phyloP scores from a whole-genome alignment of 2,797 vertebrate genomes.

The Brachyalestes nurse region DNA sequence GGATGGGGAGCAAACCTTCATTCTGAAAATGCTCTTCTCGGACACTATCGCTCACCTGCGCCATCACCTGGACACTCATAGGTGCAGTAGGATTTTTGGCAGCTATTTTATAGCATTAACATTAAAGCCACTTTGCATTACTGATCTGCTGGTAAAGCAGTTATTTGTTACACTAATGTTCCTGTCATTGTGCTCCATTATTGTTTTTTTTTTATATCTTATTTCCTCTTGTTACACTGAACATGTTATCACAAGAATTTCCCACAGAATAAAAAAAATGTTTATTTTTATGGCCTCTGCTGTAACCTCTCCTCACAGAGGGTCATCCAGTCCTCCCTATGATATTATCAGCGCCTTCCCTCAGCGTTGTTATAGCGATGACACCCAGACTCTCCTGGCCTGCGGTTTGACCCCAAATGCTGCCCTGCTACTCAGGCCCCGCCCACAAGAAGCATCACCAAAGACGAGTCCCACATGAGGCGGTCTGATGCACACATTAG shows the following conservation, averaged over 20 bases:
- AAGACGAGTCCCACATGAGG: neutral
- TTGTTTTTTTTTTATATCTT: too few relatives aligned
- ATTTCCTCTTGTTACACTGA: too few relatives aligned
- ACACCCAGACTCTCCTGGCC: constrained; percentile 76
- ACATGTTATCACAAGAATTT: too few relatives aligned
- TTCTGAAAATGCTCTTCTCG: constrained; percentile 79
- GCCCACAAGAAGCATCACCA: neutral
- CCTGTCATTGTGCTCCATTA: too few relatives aligned
- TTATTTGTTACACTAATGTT: too few relatives aligned
- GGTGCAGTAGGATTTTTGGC: constrained; percentile 68
- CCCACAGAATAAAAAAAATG: too few relatives aligned
- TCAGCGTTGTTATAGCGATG: constrained; percentile 73
- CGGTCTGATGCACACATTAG: neutral
- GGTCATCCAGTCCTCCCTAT: constrained; percentile 64
- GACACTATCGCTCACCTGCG: constrained; percentile 88
- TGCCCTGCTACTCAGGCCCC: constrained; percentile 76
- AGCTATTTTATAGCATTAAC: too few relatives aligned
- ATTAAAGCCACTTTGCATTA: too few relatives aligned
- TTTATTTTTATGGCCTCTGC: too few relatives aligned
- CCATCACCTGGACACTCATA: constrained; percentile 76
- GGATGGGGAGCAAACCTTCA: constrained; percentile 78
- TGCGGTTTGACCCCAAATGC: constrained; percentile 80
- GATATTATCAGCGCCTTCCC: constrained; percentile 89
- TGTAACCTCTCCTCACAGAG: constrained; percentile 68
- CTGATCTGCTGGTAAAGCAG: too few relatives aligned